A percentile compares a stretch with the other conserved stretches of the same genome.
Conservation (phyloP, 1,140 invertebrate genomes). For the Nebria ingens region DNA sequence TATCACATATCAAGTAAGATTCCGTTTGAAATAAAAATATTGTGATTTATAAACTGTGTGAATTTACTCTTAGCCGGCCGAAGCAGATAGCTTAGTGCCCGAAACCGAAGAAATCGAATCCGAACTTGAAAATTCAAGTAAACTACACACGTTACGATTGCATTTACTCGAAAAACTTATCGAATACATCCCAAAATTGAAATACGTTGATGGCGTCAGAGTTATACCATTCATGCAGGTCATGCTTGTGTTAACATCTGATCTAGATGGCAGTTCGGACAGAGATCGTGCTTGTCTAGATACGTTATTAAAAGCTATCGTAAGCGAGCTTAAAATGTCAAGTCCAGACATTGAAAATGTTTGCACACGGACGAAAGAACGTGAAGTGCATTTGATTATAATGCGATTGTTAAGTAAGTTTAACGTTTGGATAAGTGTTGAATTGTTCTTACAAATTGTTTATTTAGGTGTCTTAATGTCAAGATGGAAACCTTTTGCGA, state of each 20-base stretch:
- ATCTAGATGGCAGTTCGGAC: slow-evolving; percentile 76
- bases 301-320: slow-evolving; percentile 58
- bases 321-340: slow-evolving; percentile 69
- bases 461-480: slow-evolving; percentile 63
- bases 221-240: slow-evolving; percentile 87
- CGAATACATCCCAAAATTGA: slow-evolving; percentile 49
- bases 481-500: slow-evolving; percentile 48
- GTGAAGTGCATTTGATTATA: slow-evolving; percentile 81
- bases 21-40: neutral
- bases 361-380: slow-evolving; percentile 47
- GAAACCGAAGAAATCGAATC: slow-evolving; percentile 36
- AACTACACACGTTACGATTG: slow-evolving; percentile 55
- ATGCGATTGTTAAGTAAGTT: slow-evolving; percentile 64
- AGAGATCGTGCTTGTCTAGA: slow-evolving; percentile 68
- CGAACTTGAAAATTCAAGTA: slow-evolving; percentile 39
- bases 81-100: slow-evolving; percentile 27
- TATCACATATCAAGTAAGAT: slow-evolving; percentile 16
- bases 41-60: slow-evolving; percentile 12
- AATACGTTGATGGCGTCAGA: slow-evolving; percentile 59
- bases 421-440: no score
- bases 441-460: no score
- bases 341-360: slow-evolving; percentile 43
- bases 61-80: slow-evolving; percentile 21
- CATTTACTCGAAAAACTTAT: slow-evolving; percentile 55
- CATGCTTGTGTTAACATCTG: slow-evolving; percentile 78